These are phyloP conservation scores for Scaeva pyrastri DNA, from an alignment of 2,888 invertebrate species.

Conservation along the genomic window DNA sequence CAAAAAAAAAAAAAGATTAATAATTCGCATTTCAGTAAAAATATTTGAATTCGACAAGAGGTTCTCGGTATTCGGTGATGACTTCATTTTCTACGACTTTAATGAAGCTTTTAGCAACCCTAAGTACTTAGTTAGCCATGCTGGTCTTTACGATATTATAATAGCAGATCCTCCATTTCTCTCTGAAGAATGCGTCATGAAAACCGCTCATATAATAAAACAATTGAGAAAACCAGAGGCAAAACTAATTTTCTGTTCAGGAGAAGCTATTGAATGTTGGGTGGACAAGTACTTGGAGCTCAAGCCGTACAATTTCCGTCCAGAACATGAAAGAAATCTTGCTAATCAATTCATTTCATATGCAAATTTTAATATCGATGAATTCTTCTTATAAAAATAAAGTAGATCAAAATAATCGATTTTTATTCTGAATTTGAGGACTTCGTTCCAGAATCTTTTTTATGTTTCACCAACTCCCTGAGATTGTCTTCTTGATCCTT, in stretches of 20 bases:
- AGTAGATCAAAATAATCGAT: constrained; percentile 30
- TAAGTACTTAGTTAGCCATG: constrained; percentile 84
- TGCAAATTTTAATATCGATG: constrained; percentile 92
- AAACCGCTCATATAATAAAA: constrained; percentile 91
- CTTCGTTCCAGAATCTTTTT: constrained; percentile 84
- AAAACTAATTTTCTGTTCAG: constrained; percentile 90
- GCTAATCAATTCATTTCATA: constrained; percentile 97
- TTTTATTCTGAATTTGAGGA: constrained; percentile 53
- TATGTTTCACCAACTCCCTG: constrained; percentile 90
- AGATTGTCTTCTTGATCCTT: constrained; percentile 93
- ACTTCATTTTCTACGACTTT: constrained; percentile 95
- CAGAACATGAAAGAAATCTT: constrained; percentile 94
- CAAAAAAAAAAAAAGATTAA: constrained; percentile 39
- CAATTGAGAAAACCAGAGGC: constrained; percentile 86
- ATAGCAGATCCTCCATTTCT: constrained; percentile 98
- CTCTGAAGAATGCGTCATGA: constrained; percentile 95
- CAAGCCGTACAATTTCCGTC: constrained; percentile 89
- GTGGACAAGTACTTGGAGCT: constrained; percentile 87
- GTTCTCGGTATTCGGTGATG: constrained; percentile 90
- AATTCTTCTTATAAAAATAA: constrained; percentile 71
- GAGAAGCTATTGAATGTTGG: constrained; percentile 90
- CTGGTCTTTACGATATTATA: constrained; percentile 90
- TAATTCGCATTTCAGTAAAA: constrained; percentile 85
- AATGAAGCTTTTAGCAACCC: constrained; percentile 89
- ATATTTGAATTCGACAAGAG: constrained; percentile 94